phyloP scores from a whole-genome alignment of 2,113 vertebrate genomes.

The Tapirus terrestris region DNA sequence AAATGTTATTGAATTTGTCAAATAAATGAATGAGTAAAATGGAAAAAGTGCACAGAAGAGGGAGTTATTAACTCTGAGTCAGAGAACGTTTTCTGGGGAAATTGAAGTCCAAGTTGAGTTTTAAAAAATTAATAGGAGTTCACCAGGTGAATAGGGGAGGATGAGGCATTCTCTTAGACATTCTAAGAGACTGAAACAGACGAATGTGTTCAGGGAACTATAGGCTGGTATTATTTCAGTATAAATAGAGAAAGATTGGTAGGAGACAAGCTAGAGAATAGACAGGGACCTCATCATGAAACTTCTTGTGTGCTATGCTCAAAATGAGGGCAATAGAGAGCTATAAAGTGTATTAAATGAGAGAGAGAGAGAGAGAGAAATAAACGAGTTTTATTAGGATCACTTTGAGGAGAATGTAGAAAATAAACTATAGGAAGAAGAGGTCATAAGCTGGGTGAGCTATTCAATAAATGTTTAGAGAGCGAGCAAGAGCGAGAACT shows the following conservation, averaged over 20 bases:
- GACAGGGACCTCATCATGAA: not conserved
- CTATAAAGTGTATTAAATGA: not conserved
- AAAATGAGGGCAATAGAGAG: not conserved
- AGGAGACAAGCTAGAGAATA: not conserved
- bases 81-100: not conserved
- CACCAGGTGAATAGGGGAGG: not conserved
- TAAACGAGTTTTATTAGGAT: not conserved
- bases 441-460: not conserved
- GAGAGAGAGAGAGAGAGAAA: not conserved
- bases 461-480: slow-evolving; percentile 21
- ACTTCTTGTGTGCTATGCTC: not conserved
- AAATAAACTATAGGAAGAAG: slow-evolving; percentile 11
- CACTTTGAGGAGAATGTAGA: not conserved
- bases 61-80: not conserved
- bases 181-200: not conserved
- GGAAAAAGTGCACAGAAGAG: not conserved
- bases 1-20: slow-evolving; percentile 13
- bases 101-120: not conserved
- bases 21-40: not conserved
- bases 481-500: not conserved
- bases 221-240: not conserved
- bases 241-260: not conserved
- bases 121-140: slow-evolving; percentile 36
- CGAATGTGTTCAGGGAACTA: not conserved
- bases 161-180: not conserved